Conservation (phyloP, 2,797 vertebrate genomes). For the Mergus octosetaceus region DNA sequence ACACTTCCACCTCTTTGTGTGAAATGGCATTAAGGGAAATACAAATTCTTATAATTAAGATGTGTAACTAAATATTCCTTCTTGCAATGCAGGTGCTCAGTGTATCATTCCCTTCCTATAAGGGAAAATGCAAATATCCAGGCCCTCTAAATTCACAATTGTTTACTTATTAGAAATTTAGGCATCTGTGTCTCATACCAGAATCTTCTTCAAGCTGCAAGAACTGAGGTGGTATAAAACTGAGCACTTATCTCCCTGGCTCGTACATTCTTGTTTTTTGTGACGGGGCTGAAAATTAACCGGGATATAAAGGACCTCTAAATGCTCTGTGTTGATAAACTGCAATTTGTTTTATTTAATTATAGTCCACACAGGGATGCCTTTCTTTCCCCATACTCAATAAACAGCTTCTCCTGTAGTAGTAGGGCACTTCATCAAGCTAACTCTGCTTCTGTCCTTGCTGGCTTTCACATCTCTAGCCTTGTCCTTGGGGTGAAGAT, state of each 20-base stretch:
- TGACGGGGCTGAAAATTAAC: neutral
- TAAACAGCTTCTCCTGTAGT: neutral
- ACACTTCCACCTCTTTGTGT: neutral
- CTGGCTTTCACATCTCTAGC: neutral
- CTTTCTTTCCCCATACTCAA: neutral
- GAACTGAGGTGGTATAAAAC: neutral
- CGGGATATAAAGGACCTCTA: neutral
- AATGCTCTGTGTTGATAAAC: neutral
- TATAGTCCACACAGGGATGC: neutral
- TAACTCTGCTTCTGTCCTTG: neutral
- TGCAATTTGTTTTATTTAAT: neutral
- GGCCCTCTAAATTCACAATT: neutral
- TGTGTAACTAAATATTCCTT: neutral
- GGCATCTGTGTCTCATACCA: neutral
- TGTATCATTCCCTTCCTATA: neutral
- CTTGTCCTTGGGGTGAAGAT: neutral
- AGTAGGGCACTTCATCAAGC: neutral
- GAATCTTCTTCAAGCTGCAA: neutral
- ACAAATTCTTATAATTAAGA: neutral
- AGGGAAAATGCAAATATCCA: neutral
- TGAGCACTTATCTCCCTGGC: neutral
- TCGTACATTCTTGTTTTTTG: neutral
- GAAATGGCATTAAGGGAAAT: neutral
- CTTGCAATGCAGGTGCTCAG: neutral
- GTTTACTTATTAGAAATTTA: neutral